Base-by-base conservation (phyloP, 1,140 invertebrate genomes). In the Brachionus angularis region DNA sequence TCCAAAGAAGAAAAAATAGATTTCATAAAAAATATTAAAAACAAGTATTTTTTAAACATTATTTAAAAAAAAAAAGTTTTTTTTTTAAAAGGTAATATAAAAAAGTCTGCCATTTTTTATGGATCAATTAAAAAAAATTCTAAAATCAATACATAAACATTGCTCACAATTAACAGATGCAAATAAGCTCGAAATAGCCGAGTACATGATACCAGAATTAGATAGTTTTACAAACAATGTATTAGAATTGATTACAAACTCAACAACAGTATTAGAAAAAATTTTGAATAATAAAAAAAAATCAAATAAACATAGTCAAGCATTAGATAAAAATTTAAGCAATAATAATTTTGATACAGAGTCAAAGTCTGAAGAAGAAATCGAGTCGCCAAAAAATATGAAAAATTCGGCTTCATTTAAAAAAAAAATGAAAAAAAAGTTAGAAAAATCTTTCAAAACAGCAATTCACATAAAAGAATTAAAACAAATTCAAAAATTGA, bases 351-450 rank as follows among this genome's bases (percentile, higher is more conserved):
- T n/a, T n/a, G n/a, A n/a, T n/a, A n/a, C n/a, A n/a, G n/a, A n/a
- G n/a, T n/a, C n/a, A n/a, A n/a, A n/a, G n/a, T n/a, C n/a, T n/a
- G 53, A 58, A 39, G 53, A 55, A 55, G 52, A 55, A 31, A 55
- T 55, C 29, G 34, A 10, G 27, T 33, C 8, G n/a, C 10, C 5
- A 31, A 33, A 8, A 5, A 7, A 4, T 16, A 16, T 34, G 16
- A 55, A 7, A 55, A 55, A 55, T 2, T 16, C 16, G 27, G 52
- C 52, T n/a, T n/a, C n/a, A n/a, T n/a, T n/a, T n/a, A n/a, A n/a
- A n/a, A 55, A 42, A 21, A 58, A 58, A 12, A 18, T 58, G 0
- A 58, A 58, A 39, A 39, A 42, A 29, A 58, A 58, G 39, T 34
- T 58, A 5, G 53, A 34, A 34, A 36, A 58, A 58, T 58, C 53